Percentiles rank a stretch among this genome's conserved stretches.
These are phyloP conservation scores for Tetragonula clypearis DNA, from an alignment of 1,140 invertebrate species.

Conservation along the genomic window DNA sequence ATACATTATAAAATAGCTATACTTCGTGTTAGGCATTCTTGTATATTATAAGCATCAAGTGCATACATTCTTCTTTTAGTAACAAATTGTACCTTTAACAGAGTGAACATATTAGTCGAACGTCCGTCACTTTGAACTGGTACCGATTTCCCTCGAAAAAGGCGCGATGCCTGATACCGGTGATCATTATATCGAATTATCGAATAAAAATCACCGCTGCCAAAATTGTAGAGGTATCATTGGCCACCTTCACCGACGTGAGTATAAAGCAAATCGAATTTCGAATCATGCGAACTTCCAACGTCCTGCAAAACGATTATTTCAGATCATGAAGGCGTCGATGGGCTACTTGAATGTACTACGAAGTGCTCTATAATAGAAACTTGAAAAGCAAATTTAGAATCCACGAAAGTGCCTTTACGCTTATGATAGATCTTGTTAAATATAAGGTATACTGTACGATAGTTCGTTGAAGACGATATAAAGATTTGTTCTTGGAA, in stretches of 20 bases:
- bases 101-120: slow-evolving; percentile 43
- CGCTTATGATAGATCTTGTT: neutral
- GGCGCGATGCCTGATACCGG: slow-evolving; percentile 54
- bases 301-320: neutral
- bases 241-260: slow-evolving; percentile 55
- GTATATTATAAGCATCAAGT: too few species aligned
- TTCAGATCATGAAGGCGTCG: slow-evolving; percentile 59
- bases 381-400: too few species aligned
- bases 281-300: too few species aligned
- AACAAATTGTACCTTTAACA: slow-evolving; percentile 9
- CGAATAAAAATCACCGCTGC: slow-evolving; percentile 67
- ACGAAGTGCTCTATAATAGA: neutral
- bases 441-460: neutral
- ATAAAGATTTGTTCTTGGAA: neutral
- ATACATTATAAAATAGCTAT: too few species aligned
- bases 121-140: slow-evolving; percentile 64
- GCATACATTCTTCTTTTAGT: neutral
- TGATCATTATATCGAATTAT: slow-evolving; percentile 60
- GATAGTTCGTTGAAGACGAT: neutral
- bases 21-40: too few species aligned
- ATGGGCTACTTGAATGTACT: slow-evolving; percentile 62
- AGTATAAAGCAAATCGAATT: slow-evolving; percentile 15
- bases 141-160: slow-evolving; percentile 57
- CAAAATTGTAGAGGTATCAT: slow-evolving; percentile 60
- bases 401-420: too few species aligned